Base-by-base conservation (phyloP, 2,888 invertebrate genomes). In the Perizoma affinitatum region DNA sequence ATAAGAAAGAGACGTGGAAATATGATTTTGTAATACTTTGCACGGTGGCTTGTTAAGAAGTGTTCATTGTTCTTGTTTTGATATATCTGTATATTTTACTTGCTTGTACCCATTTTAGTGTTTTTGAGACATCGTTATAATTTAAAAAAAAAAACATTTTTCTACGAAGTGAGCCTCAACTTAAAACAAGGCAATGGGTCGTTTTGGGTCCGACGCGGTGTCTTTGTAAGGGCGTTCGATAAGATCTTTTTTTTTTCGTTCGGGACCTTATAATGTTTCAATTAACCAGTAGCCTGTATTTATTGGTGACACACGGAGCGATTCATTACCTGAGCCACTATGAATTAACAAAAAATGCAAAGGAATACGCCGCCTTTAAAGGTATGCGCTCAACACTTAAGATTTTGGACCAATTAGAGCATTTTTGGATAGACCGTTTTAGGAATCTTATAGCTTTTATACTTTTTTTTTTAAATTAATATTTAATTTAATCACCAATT, bases 201-300 rank as follows among this genome's bases (percentile, higher is more conserved):
- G 70, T 65, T 73, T 73, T 73, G 81, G 73, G 73, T 76, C 73
- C 73, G 66, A 61, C 75, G 84, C 87, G 86, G 86, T 82, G 81
- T 81, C 87, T 87, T 86, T 86, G 81, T 75, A 68, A 72, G 61
- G 62, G 59, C 71, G 72, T 66, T 56, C 67, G 88, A 90, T 90
- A 90, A 89, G 80, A 90, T 90, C 89, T 82, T 72, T 69, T 82
- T 58, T 58, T 62, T 63, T 61, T 48, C 44, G 42, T 45, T 51
- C 5, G 54, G 58, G 58, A 42, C 63, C 55, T 87, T 84, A 90
- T 89, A 89, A 91, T 90, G 90, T 91, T 88, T 91, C 90, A 91
- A 90, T 91, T 91, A 91, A 90, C 86, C 90, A 89, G 90, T 89
- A 91, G 90, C 90, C 81, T 81, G 84, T 88, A 90, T 88, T 90